A percentile compares a stretch with the other conserved stretches of the same genome.
Conservation (phyloP, 2,888 invertebrate species). For the Nymphalis c-album region DNA sequence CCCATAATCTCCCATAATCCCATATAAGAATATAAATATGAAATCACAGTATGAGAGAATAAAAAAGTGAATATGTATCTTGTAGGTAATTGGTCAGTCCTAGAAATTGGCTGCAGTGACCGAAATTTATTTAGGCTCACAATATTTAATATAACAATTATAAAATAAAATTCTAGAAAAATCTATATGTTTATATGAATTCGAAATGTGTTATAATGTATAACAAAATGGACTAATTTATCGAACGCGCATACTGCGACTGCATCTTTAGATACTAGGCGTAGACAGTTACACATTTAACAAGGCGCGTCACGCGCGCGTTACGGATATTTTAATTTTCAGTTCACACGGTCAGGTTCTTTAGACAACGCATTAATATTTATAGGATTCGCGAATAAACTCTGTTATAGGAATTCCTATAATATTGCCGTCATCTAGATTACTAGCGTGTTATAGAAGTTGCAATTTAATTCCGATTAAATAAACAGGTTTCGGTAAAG, state of each 20-base stretch:
- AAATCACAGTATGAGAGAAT: too few species aligned
- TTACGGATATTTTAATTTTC: conserved; percentile 77
- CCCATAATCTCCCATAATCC: too few species aligned
- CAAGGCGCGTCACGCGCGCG: conserved; percentile 62
- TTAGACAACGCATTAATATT: conserved; percentile 71
- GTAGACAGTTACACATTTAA: conserved; percentile 49
- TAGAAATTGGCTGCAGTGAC: too few species aligned
- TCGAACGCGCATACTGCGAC: conserved; percentile 10
- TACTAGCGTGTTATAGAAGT: not conserved
- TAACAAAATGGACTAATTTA: conserved; percentile 12
- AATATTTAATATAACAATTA: too few species aligned
- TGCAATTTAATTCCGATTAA: too few species aligned
- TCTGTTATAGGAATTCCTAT: conserved; percentile 38
- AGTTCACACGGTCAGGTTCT: conserved; percentile 72
- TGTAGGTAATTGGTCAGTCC: too few species aligned
- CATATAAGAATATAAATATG: too few species aligned
- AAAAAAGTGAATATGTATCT: too few species aligned
- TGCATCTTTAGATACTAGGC: conserved; percentile 21
- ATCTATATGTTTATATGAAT: not conserved
- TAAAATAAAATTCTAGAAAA: not conserved
- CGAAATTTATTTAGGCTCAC: too few species aligned
- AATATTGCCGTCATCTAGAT: conserved; percentile 37
- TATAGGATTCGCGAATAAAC: conserved; percentile 45
- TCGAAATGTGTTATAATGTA: not conserved
- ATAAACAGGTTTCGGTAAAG: too few species aligned